Evolutionary conservation across 2,888 invertebrate genomes (phyloP).

Genomic region (Scrobipalpa atriplicella): DNA sequence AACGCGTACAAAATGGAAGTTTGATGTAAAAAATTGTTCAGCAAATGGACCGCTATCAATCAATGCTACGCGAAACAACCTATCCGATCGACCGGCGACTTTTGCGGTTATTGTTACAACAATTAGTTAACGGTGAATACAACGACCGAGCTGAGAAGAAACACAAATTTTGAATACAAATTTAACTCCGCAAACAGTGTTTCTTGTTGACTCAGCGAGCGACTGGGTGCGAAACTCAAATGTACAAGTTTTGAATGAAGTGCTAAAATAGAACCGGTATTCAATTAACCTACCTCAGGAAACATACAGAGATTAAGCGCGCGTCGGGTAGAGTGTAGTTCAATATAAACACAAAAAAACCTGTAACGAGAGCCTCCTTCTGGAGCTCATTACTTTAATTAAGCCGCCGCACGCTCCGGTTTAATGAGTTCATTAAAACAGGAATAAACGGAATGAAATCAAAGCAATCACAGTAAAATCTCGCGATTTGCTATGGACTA

Average conservation of each 20-base stretch:
- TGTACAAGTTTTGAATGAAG: constrained; percentile 31
- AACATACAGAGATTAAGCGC: constrained; percentile 36
- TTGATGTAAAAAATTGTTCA: constrained; percentile 42
- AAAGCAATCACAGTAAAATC: constrained; percentile 16
- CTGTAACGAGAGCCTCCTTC: constrained; percentile 33
- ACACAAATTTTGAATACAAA: neutral
- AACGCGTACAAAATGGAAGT: constrained; percentile 30
- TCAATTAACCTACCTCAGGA: constrained; percentile 45
- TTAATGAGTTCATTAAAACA: constrained; percentile 40
- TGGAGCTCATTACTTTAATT: constrained; percentile 54
- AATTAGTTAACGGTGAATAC: neutral
- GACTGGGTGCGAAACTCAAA: constrained; percentile 25
- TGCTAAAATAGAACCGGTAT: constrained; percentile 38
- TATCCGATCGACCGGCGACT: constrained; percentile 43
- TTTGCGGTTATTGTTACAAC: constrained; percentile 32
- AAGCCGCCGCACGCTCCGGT: constrained; percentile 44
- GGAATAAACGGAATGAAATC: constrained; percentile 25
- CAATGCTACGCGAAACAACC: constrained; percentile 52
- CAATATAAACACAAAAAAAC: constrained; percentile 21
- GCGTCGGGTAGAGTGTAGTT: constrained; percentile 12
- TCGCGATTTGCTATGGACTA: neutral
- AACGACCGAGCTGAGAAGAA: neutral
- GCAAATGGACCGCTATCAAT: constrained; percentile 54
- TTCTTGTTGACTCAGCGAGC: constrained; percentile 29
- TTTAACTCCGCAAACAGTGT: constrained; percentile 25